Base-by-base conservation (phyloP, 2,113 vertebrate species). In the Gambusia holbrooki region DNA sequence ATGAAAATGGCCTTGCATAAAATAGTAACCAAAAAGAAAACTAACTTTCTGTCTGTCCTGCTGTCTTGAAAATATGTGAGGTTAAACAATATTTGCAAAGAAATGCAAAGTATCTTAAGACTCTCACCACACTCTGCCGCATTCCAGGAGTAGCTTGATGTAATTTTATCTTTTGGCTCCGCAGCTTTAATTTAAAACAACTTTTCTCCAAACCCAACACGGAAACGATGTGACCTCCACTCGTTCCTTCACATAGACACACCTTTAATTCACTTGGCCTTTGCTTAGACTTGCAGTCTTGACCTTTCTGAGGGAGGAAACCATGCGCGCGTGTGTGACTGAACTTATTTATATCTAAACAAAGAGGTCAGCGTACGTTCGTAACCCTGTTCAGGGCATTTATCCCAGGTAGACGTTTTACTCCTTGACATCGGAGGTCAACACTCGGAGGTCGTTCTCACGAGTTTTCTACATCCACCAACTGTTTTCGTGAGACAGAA, bases 401-500 rank as follows among this genome's bases (percentile, higher is more conserved):
- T 29, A 45, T 74, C 37, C 10, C 5, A n/a, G 13, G 10, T 33
- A 25, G 71, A 15, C 76, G 28, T 61, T 62, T 72, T 76, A 70
- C 30, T 48, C 17, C 19, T 77, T 32, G 65, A 64, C 62, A 33
- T 40, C 37, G 5, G 19, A 71, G 25, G 62, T 9, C 82, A 80
- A 76, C 11, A 14, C 45, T 84, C 67, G 30, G 76, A 84, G 81
- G 73, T 81, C 17, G 25, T 12, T 80, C 63, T 67, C 68, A 19
- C 8, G 27, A 35, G 79, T 66, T 14, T 35, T n/a, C 69, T 29
- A 81, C 37, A 74, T 75, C 51, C 42, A 66, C 62, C 28, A 60
- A 66, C 40, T 42, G 30, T 84, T 75, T 81, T 62, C 51, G 67
- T 68, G 66, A 45, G 2, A 42, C 62, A 28, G 62, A 1, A 6